These are phyloP conservation scores for Eremobia ochroleuca DNA, from an alignment of 2,888 invertebrate genomes.

Conservation along the genomic window DNA sequence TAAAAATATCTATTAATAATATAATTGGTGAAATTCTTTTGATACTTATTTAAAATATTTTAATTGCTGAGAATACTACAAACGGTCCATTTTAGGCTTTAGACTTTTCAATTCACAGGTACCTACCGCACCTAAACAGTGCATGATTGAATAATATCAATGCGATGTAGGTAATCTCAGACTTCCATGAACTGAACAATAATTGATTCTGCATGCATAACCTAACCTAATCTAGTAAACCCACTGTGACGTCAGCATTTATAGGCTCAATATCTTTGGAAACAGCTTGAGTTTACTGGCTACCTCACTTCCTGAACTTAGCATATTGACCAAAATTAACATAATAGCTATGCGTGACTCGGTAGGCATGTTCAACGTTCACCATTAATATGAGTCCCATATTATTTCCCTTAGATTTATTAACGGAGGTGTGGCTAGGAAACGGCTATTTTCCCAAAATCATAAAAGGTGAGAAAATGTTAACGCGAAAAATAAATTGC, in stretches of 20 bases:
- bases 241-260: slow-evolving; percentile 8
- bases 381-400: slow-evolving; percentile 34
- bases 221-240: slow-evolving; percentile 7
- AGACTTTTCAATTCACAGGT: neutral
- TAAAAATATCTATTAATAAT: neutral
- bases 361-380: slow-evolving; percentile 31
- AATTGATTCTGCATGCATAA: neutral
- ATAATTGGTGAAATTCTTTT: neutral
- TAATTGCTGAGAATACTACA: neutral
- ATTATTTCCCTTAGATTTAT: slow-evolving; percentile 55
- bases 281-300: slow-evolving; percentile 39
- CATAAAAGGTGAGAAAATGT: slow-evolving; percentile 54
- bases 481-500: slow-evolving; percentile 65
- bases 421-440: slow-evolving; percentile 52
- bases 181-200: neutral
- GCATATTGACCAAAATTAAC: slow-evolving; percentile 43
- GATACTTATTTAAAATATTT: neutral
- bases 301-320: slow-evolving; percentile 36
- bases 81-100: neutral
- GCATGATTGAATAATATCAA: neutral
- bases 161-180: neutral
- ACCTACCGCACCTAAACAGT: neutral
- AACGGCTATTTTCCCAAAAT: slow-evolving; percentile 44
- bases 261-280: slow-evolving; percentile 29
- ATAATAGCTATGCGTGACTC: slow-evolving; percentile 49